Base-by-base conservation (phyloP, 2,113 vertebrate species). In the Mastomys natalensis region DNA sequence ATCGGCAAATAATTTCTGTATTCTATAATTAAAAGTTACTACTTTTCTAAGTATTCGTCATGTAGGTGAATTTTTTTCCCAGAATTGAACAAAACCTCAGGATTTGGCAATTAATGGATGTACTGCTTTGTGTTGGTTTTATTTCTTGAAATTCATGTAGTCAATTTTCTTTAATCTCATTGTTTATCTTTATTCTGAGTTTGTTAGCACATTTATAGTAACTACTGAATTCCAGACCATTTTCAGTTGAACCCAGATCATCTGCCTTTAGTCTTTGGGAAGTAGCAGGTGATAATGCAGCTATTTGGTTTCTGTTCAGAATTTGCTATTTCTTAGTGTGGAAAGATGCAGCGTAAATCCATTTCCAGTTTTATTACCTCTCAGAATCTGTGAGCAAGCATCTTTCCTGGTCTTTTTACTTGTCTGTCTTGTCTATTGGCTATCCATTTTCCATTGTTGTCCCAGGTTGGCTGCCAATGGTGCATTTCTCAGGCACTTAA, bases 361-460 rank as follows among this genome's bases (percentile, higher is more conserved):
- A 98, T 96, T 95, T 97, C 6, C 95, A 94, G 94, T 90, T 97
- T 98, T 96, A 97, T 98, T 97, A 96, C 96, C 91, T 85, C 68
- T 96, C 87, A 94, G 94, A 97, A 96, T 95, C 92, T 94, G 94
- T 96, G 94, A 95, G 72, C 93, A 95, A 95, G 94, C 96, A 96
- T 97, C 93, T 97, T 96, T 97, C 81, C 94, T 37, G 60, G 43
- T 74, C 80, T 81, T 97, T 97, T 94, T 93, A 96, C 85, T 91
- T 96, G 95, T 97, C 97, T 93, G 76, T 97, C 94, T 96, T 96
- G 87, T 97, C 97, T 96, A 87, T 87, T 89, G 97, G 93, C 85
- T 92, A 97, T 98, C 85, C 81, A 91, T 98, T 97, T 97, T 98
- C 95, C 87, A 96, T 97, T 97, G 95, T 97, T 98, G 97, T 97